phyloP scores from a whole-genome alignment of 1,140 invertebrate genomes.

The Charaxes varanes region DNA sequence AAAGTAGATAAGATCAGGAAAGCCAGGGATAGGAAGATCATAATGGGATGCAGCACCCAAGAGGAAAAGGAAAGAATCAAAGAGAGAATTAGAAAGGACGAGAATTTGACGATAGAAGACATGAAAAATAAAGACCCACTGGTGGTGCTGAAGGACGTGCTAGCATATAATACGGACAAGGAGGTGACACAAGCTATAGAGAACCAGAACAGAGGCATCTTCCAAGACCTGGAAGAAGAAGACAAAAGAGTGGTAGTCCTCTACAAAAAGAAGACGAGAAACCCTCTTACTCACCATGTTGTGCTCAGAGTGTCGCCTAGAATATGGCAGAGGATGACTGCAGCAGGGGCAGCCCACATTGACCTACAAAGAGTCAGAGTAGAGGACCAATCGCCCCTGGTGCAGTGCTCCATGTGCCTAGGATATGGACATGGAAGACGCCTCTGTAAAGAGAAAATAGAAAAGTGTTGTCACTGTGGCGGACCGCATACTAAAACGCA shows the following conservation, averaged over 20 bases:
- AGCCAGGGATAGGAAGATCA: slow-evolving; percentile 1
- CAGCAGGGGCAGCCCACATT: background rate
- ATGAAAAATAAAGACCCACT: too few relatives aligned
- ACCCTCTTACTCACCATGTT: slow-evolving; percentile 11
- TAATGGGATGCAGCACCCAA: background rate
- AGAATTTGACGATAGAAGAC: too few relatives aligned
- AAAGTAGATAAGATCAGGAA: slow-evolving; percentile 2
- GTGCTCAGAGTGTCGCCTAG: slow-evolving; percentile 9
- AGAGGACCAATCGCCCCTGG: slow-evolving; percentile 8
- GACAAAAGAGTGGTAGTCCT: too few relatives aligned
- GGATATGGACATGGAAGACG: slow-evolving; percentile 13
- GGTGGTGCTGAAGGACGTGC: too few relatives aligned
- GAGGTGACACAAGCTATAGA: too few relatives aligned
- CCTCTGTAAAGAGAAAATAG: slow-evolving; percentile 4
- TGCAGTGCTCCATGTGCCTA: slow-evolving; percentile 8
- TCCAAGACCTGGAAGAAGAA: too few relatives aligned
- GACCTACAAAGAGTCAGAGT: slow-evolving; percentile 4
- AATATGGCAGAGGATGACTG: slow-evolving; percentile 1
- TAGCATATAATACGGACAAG: too few relatives aligned
- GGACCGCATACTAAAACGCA: slow-evolving; percentile 3
- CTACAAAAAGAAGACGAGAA: too few relatives aligned
- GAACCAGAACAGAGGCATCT: too few relatives aligned
- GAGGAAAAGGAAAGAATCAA: too few relatives aligned
- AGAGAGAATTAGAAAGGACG: too few relatives aligned
- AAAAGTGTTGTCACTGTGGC: slow-evolving; percentile 14